Conservation (phyloP, 2,113 vertebrate species). For the Physeter macrocephalus region DNA sequence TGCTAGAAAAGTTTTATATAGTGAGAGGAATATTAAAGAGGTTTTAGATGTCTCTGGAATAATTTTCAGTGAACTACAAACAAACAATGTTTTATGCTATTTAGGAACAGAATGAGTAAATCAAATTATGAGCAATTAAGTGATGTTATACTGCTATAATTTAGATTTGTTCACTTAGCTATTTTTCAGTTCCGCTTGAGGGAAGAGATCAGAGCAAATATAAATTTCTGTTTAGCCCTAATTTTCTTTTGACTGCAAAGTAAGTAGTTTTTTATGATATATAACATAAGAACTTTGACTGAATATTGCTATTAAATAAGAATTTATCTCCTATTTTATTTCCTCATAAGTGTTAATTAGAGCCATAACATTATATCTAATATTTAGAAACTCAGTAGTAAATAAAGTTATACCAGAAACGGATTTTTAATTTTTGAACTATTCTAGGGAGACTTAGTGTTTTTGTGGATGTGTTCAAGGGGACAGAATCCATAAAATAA, state of each 20-base stretch:
- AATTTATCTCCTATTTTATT: background rate
- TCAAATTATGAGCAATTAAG: slow-evolving; percentile 3
- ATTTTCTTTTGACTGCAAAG: slow-evolving; percentile 10
- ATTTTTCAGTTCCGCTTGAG: background rate
- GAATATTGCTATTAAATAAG: background rate
- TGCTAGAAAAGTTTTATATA: slow-evolving; percentile 38
- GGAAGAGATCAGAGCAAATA: background rate
- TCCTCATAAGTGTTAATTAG: background rate
- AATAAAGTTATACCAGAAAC: background rate
- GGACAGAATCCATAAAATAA: background rate
- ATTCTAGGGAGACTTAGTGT: background rate
- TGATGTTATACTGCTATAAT: background rate
- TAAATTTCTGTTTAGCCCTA: background rate
- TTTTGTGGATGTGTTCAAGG: background rate
- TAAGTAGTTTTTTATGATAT: background rate
- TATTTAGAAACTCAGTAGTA: background rate
- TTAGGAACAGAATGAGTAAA: slow-evolving; percentile 38
- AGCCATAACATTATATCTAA: background rate
- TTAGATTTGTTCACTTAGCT: slow-evolving; percentile 24
- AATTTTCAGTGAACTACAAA: slow-evolving; percentile 63
- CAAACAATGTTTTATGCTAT: slow-evolving; percentile 30
- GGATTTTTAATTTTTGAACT: background rate
- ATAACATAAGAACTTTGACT: background rate
- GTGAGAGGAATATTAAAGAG: slow-evolving; percentile 70
- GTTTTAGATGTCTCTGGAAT: slow-evolving; percentile 66